phyloP scores from a whole-genome alignment of 64 coral and sea anemone genomes.

The Stichodactyla mertensii region DNA sequence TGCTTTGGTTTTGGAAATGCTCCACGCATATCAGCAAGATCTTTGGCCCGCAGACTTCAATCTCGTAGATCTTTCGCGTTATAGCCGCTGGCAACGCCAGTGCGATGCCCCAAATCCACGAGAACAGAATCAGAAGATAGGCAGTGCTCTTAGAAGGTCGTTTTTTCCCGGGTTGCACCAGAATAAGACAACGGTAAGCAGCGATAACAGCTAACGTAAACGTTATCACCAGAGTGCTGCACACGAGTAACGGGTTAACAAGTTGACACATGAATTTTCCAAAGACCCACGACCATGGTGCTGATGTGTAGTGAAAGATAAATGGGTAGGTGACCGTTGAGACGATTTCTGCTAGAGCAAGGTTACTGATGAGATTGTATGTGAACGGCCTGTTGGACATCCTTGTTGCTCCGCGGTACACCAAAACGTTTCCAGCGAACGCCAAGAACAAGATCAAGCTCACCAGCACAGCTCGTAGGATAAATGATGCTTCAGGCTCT shows the following conservation, averaged over 20 bases:
- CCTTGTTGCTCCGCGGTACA: background rate
- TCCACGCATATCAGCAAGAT: background rate
- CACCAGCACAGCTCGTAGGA: background rate
- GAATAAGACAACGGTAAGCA: background rate
- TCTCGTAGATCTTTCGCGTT: background rate
- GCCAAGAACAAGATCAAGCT: background rate
- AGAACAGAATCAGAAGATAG: background rate
- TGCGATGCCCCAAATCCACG: background rate
- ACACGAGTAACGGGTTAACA: background rate
- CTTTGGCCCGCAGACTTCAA: background rate
- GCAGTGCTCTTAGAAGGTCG: background rate
- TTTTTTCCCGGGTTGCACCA: background rate
- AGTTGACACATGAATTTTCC: background rate
- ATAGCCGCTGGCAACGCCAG: background rate
- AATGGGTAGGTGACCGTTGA: background rate
- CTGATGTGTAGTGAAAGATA: background rate
- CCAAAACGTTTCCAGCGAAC: background rate
- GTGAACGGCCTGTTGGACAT: background rate
- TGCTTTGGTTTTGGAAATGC: background rate
- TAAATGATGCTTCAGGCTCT: background rate
- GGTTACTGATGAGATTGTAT: background rate
- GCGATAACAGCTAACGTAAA: background rate
- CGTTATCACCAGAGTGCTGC: background rate
- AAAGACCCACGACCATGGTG: slow-evolving; percentile 2
- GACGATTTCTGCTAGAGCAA: background rate